These are phyloP conservation scores for Conistra vaccinii DNA, from an alignment of 2,888 invertebrate species.

Conservation along the genomic window DNA sequence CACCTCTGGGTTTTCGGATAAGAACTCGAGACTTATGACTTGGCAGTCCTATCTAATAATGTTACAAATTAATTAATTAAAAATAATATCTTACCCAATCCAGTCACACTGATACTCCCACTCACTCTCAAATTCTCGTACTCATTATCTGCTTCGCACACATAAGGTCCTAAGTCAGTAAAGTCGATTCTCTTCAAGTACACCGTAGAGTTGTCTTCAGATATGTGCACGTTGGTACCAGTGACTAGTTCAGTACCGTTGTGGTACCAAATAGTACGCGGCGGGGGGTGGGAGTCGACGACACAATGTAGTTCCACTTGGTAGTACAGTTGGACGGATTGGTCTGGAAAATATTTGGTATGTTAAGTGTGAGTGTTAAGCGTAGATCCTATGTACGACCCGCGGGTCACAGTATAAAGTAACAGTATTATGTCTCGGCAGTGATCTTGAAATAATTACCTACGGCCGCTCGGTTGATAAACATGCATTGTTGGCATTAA, in stretches of 20 bases:
- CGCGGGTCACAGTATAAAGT: too few relatives aligned
- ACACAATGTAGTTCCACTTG: constrained; percentile 75
- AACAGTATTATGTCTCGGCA: too few relatives aligned
- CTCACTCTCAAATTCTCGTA: constrained; percentile 76
- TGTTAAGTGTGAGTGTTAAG: neutral
- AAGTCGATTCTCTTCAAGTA: constrained; percentile 78
- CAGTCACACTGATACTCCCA: constrained; percentile 76
- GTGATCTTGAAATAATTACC: too few relatives aligned
- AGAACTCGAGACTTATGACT: too few relatives aligned
- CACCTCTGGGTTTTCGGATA: too few relatives aligned
- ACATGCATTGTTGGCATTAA: too few relatives aligned
- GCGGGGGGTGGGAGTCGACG: constrained; percentile 75
- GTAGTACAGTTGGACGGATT: constrained; percentile 77
- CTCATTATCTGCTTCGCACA: constrained; percentile 89
- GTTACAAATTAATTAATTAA: too few relatives aligned
- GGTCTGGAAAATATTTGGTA: constrained; percentile 72
- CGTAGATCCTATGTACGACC: neutral
- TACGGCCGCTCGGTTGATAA: too few relatives aligned
- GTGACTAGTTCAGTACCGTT: constrained; percentile 75
- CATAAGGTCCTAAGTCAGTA: constrained; percentile 85
- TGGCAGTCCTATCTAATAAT: too few relatives aligned
- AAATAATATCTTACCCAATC: constrained; percentile 77
- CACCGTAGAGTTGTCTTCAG: constrained; percentile 72
- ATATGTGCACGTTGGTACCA: constrained; percentile 67
- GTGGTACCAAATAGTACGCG: constrained; percentile 78